Evolutionary conservation across 2,113 vertebrate species (phyloP), one percentile per base, ranked within the genome.

Genomic region (Engraulis encrasicolus): DNA sequence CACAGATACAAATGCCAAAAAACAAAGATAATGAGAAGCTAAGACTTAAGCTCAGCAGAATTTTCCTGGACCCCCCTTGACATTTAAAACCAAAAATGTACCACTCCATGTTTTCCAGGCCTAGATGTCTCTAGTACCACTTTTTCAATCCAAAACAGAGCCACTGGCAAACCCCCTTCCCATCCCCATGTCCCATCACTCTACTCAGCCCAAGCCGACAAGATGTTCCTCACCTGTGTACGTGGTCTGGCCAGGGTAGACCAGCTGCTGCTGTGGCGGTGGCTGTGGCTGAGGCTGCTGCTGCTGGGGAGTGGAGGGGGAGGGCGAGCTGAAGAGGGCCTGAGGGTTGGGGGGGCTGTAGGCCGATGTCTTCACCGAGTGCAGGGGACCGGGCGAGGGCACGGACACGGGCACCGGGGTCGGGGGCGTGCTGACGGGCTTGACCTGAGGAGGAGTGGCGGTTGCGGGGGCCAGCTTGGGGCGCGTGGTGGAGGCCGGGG

Each of bases 211-310:
- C 58, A 45, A 48, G 58, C 11, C 50, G 6, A 82, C 45, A 77
- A 14, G 36, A 23, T 6, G 14, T 1, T 15, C 9, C 79, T 86
- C 89, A 95, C 95, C 90, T 83, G 89, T 89, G 89, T 80, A 95
- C 79, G 61, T 81, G 61, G 54, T 92, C 81, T 91, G 91, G 84
- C 20, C 91, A 88, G 49, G 85, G 86, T 78, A 92, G 84, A 86
- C 87, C 12, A 83, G 27, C 87, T 85, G 91, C 78, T 90, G 91
- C 15, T 58, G 58, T 5, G n/a, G 58, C 11, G 23, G n/a, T 87
- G n/a, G 90, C 1, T 82, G 78, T 80, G 86, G 91, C 11, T 88
- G 83, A 0, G 40, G 40, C 9, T 78, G 48, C 40, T 66, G 54
- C 77, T 88, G 87, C 81, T 90, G 78, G 4, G 6, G 15, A 14